phyloP scores from a whole-genome alignment of 2,797 vertebrate genomes.

The Platalea minor region DNA sequence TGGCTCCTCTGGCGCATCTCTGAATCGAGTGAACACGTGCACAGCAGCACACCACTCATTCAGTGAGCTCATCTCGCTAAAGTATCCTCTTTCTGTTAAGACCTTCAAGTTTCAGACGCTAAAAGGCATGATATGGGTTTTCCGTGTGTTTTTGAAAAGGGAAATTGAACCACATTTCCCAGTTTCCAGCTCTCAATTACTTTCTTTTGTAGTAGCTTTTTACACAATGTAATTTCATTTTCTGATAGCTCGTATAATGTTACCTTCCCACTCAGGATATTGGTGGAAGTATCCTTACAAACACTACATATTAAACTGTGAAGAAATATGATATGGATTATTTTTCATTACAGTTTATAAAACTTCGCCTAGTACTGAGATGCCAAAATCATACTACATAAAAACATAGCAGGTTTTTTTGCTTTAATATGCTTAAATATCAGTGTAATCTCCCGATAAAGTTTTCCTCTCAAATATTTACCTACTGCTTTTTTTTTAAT shows the following conservation, averaged over 20 bases:
- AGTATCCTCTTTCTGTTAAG: background rate
- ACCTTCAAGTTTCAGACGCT: background rate
- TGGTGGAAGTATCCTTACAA: background rate
- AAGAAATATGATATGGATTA: background rate
- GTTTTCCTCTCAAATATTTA: background rate
- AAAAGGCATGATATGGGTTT: background rate
- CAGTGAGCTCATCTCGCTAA: background rate
- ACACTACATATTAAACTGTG: background rate
- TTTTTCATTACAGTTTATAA: background rate
- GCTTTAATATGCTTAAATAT: background rate
- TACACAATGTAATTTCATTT: background rate
- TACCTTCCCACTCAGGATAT: background rate
- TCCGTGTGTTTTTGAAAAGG: background rate
- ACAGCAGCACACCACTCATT: background rate
- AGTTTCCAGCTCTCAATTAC: background rate
- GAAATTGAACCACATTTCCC: background rate
- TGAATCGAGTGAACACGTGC: background rate
- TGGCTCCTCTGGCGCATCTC: background rate
- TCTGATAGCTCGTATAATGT: background rate
- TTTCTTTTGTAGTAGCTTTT: background rate
- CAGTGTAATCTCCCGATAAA: background rate
- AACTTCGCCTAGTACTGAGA: background rate
- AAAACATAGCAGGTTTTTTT: background rate
- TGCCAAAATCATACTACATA: background rate
- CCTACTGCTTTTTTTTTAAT: background rate